A percentile compares a stretch with the other conserved stretches of the same genome.
These are phyloP conservation scores for Leptopterna dolabrata DNA, from an alignment of 2,888 invertebrate genomes.

Conservation along the genomic window DNA sequence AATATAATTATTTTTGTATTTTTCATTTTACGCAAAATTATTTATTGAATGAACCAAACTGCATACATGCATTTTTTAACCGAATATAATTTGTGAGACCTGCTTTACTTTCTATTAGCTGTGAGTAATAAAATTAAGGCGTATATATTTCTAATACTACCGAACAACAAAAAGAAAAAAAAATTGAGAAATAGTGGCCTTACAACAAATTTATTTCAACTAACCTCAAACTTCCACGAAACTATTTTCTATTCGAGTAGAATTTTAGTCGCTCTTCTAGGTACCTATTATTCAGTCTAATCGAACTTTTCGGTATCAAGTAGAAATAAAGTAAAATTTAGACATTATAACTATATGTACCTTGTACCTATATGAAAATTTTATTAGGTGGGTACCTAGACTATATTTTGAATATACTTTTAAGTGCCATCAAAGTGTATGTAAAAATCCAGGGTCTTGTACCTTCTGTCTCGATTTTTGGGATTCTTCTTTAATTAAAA, in stretches of 20 bases:
- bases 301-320: background rate
- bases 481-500: background rate
- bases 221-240: conserved; percentile 39
- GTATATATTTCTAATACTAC: conserved; percentile 37
- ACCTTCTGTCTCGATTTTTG: background rate
- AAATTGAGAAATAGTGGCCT: conserved; percentile 45
- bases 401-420: background rate
- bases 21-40: background rate
- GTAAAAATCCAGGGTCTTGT: conserved; percentile 9
- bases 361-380: background rate
- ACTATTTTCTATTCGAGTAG: conserved; percentile 33
- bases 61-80: too few relatives aligned
- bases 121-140: background rate
- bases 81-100: background rate
- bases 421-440: conserved; percentile 10
- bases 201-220: conserved; percentile 22
- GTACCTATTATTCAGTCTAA: background rate
- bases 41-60: background rate
- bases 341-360: background rate
- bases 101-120: conserved; percentile 35
- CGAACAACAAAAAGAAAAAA: background rate
- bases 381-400: background rate
- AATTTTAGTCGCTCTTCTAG: conserved; percentile 35
- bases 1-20: conserved; percentile 13
- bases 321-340: background rate